Conservation (phyloP, 1,140 invertebrate species). For the Nebria ingens region DNA sequence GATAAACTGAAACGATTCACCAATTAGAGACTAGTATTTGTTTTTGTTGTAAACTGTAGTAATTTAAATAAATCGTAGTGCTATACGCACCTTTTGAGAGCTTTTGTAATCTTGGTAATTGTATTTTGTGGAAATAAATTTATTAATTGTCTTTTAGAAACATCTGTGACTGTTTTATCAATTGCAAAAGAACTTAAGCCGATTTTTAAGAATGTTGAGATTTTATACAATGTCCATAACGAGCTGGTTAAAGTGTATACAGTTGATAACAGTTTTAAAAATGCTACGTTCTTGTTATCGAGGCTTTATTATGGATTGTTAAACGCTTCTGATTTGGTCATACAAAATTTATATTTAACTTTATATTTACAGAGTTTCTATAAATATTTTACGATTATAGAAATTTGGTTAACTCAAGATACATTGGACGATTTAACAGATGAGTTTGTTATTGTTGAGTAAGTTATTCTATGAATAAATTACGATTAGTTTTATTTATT, state of each 20-base stretch:
- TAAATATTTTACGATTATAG: slow-evolving; percentile 42
- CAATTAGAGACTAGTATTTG: too few species aligned
- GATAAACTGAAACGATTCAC: too few species aligned
- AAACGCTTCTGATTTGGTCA: slow-evolving; percentile 33
- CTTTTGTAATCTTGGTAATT: too few species aligned
- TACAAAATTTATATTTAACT: slow-evolving; percentile 37
- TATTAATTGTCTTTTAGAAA: slow-evolving; percentile 22
- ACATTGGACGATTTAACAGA: slow-evolving; percentile 39
- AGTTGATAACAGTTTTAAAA: slow-evolving; percentile 29
- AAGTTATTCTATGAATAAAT: slow-evolving; percentile 21
- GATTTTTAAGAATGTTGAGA: slow-evolving; percentile 32
- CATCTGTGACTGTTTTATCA: slow-evolving; percentile 34
- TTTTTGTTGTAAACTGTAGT: too few species aligned
- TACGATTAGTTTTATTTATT: too few species aligned
- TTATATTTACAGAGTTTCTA: slow-evolving; percentile 39
- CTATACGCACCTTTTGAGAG: too few species aligned
- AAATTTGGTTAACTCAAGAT: slow-evolving; percentile 42
- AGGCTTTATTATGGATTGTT: slow-evolving; percentile 36
- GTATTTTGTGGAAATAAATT: too few species aligned
- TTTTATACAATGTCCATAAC: slow-evolving; percentile 38
- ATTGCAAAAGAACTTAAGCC: slow-evolving; percentile 31
- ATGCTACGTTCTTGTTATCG: slow-evolving; percentile 35
- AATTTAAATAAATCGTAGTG: too few species aligned
- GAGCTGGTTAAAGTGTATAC: slow-evolving; percentile 31
- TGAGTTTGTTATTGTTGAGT: slow-evolving; percentile 44